Conservation (phyloP, 2,888 invertebrate species). For the Aspidapion aeneum region DNA sequence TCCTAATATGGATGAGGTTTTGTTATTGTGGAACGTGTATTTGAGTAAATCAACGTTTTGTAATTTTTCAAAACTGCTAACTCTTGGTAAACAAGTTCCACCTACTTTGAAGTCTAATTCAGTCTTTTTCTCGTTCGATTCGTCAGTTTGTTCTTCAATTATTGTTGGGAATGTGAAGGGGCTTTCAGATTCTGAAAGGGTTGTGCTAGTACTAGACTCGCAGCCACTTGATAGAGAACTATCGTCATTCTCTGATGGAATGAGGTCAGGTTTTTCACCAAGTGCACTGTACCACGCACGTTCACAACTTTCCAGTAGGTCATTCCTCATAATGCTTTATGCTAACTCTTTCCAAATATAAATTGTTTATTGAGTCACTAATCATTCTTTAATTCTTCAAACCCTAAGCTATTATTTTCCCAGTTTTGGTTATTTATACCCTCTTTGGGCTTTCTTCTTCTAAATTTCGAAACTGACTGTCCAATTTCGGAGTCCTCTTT, state of each 20-base stretch:
- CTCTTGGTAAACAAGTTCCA: slow-evolving; percentile 41
- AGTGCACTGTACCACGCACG: slow-evolving; percentile 42
- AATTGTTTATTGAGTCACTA: too few species aligned
- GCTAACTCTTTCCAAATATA: slow-evolving; percentile 42
- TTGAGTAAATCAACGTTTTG: slow-evolving; percentile 38
- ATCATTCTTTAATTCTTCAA: too few species aligned
- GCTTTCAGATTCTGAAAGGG: slow-evolving; percentile 56
- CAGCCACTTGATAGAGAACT: slow-evolving; percentile 78
- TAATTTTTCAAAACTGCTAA: slow-evolving; percentile 40
- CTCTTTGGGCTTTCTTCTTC: too few species aligned
- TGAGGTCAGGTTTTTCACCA: slow-evolving; percentile 49
- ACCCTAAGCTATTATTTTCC: too few species aligned
- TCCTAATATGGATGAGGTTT: slow-evolving; percentile 31
- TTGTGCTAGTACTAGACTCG: slow-evolving; percentile 75
- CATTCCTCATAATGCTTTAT: slow-evolving; percentile 39
- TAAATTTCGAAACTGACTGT: too few species aligned
- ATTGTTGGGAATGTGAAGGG: slow-evolving; percentile 29
- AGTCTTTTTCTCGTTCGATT: slow-evolving; percentile 36
- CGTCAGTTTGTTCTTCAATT: slow-evolving; percentile 25
- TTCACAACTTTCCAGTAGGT: slow-evolving; percentile 43
- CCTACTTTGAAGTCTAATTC: slow-evolving; percentile 48
- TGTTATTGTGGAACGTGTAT: slow-evolving; percentile 32
- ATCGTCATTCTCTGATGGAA: slow-evolving; percentile 65
- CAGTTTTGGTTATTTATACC: too few species aligned
- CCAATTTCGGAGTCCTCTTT: too few species aligned